A percentile compares a stretch with the other conserved stretches of the same genome.
phyloP scores from a whole-genome alignment of 2,797 vertebrate genomes.

The Melanotaenia pygmaea region DNA sequence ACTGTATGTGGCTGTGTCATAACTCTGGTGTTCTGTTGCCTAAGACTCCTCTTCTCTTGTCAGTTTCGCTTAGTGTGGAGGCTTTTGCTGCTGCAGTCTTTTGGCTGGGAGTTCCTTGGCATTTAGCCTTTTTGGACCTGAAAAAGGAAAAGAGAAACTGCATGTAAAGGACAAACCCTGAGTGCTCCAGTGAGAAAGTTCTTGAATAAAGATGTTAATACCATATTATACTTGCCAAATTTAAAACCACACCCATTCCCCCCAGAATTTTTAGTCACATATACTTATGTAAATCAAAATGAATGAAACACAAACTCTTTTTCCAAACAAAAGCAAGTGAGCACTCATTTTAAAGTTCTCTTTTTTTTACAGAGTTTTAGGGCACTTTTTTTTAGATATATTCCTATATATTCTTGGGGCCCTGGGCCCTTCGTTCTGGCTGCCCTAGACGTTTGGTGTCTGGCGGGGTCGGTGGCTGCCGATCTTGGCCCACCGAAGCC shows the following conservation, averaged over 20 bases:
- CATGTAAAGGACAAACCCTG: conserved; percentile 49
- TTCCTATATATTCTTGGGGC: no score
- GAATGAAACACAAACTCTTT: conserved; percentile 4
- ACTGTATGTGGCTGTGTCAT: conserved; percentile 53
- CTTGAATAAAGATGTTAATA: conserved; percentile 48
- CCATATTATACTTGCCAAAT: conserved; percentile 17
- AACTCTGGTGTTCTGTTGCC: conserved; percentile 63
- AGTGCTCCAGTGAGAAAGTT: conserved; percentile 59
- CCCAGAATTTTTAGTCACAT: not conserved
- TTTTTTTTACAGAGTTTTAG: not conserved
- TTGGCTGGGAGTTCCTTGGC: conserved; percentile 71
- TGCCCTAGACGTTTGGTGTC: no score
- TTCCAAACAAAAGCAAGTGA: not conserved
- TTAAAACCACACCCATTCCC: conserved; percentile 4
- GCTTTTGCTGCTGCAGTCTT: conserved; percentile 61
- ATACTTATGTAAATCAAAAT: conserved; percentile 1
- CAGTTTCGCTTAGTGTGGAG: conserved; percentile 67
- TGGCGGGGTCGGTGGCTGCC: no score
- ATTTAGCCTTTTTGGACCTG: conserved; percentile 65
- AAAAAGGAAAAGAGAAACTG: conserved; percentile 38
- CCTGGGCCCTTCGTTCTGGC: no score
- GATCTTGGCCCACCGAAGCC: no score
- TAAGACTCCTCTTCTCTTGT: conserved; percentile 70
- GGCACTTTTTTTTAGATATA: not conserved
- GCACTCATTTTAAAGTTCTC: not conserved